phyloP scores from a whole-genome alignment of 2,888 invertebrate species.

The Cephus spinipes region DNA sequence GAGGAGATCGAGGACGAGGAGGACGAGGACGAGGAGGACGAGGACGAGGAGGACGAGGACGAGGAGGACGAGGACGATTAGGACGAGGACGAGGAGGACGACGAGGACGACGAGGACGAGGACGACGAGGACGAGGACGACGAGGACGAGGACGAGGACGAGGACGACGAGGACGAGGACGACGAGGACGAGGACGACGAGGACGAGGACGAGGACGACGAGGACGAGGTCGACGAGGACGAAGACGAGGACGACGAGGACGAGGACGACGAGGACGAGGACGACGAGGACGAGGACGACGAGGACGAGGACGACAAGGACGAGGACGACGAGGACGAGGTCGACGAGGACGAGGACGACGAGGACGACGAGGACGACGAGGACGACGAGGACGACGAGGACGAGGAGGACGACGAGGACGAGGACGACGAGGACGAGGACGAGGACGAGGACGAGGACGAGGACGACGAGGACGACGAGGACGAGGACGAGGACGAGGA shows the following conservation, averaged over 20 bases:
- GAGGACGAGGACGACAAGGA: too few species aligned
- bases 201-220: neutral
- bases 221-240: neutral
- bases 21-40: neutral
- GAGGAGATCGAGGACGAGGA: too few species aligned
- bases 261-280: too few species aligned
- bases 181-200: too few species aligned
- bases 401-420: constrained; percentile 1
- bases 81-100: too few species aligned
- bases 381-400: neutral
- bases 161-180: constrained; percentile 10
- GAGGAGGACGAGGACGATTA: too few species aligned
- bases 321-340: too few species aligned
- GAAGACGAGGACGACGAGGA: too few species aligned
- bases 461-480: too few species aligned
- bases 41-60: constrained; percentile 2
- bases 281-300: too few species aligned
- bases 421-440: neutral
- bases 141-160: constrained; percentile 8
- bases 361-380: neutral
- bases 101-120: too few species aligned
- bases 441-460: neutral
- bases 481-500: neutral
- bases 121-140: neutral
- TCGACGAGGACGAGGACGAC: neutral